These are phyloP conservation scores for Centruroides sculpturatus DNA, from an alignment of 1,140 invertebrate genomes.

Conservation along the genomic window DNA sequence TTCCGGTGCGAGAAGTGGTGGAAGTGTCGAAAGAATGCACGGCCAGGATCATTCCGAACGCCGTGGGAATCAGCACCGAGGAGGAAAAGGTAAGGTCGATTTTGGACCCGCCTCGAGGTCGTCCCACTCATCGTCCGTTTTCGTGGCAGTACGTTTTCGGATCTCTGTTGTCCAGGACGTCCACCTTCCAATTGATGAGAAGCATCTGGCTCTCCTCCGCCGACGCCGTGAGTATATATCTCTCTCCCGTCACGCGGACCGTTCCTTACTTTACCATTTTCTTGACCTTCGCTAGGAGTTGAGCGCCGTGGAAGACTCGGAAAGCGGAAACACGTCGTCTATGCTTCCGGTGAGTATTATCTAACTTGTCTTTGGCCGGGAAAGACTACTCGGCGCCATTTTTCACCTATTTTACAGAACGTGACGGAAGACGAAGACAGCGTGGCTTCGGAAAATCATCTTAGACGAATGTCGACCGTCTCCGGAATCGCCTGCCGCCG, in stretches of 20 bases:
- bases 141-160: slow-evolving; percentile 59
- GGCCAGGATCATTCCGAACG: slow-evolving; percentile 72
- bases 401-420: neutral
- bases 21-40: slow-evolving; percentile 65
- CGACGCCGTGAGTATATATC: slow-evolving; percentile 5
- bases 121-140: neutral
- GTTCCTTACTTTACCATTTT: no score
- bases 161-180: slow-evolving; percentile 70
- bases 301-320: no score
- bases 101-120: no score
- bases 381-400: no score
- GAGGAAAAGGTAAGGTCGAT: slow-evolving; percentile 44
- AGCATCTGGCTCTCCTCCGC: slow-evolving; percentile 46
- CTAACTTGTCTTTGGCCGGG: no score
- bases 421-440: slow-evolving; percentile 6
- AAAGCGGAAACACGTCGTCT: no score
- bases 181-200: slow-evolving; percentile 67
- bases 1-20: slow-evolving; percentile 65
- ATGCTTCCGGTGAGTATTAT: no score
- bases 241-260: no score
- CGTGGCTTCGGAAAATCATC: slow-evolving; percentile 1
- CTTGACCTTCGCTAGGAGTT: no score
- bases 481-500: neutral
- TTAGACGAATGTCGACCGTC: neutral
- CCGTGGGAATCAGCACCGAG: slow-evolving; percentile 66